Base-by-base conservation (phyloP, 2,797 vertebrate species). In the Acanthiza pusilla region DNA sequence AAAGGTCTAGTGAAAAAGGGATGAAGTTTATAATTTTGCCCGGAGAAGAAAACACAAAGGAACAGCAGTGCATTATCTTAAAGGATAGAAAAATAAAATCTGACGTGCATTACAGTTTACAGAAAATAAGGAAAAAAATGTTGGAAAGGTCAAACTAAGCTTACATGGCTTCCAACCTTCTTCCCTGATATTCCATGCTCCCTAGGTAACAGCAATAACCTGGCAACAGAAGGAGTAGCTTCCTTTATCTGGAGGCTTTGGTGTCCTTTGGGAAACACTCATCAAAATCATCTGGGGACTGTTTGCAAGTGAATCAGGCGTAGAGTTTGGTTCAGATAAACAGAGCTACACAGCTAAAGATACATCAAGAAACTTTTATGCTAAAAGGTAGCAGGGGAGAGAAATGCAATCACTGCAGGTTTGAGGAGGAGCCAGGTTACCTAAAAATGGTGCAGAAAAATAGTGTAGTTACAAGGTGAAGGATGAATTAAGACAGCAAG, bases 41-140 rank as follows among this genome's bases (percentile, higher is more conserved):
- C 53, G 29, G 73, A 27, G 1, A 67, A 74, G 5, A n/a, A 62
- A 63, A 72, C 10, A 34, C 5, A 71, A 60, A 61, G 4, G 4
- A 95, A 81, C 3, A 3, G 3, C 2, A 57, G 1, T 2, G 2
- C 3, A 3, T 21, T 54, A 18, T 7, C 13, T 65, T 45, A 47
- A 77, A 63, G 7, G 1, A 19, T 0, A 63, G 2, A 51, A 79
- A 79, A 6, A 36, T 2, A 61, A 7, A 78, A 1, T 15, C 10
- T 43, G 4, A 66, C 7, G 8, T 9, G 17, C 2, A 20, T 14
- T 9, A 4, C 1, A 5, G 0, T 51, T 61, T 7, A 81, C 1
- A 43, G 5, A 65, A 88, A 67, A 67, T 0, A 70, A 58, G 5
- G 0, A 25, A 63, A 32, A 73, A 36, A 2, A 29, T 25, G 2